Evolutionary conservation across 2,113 vertebrate genomes (phyloP).

Genomic region (Pelodiscus sinensis): DNA sequence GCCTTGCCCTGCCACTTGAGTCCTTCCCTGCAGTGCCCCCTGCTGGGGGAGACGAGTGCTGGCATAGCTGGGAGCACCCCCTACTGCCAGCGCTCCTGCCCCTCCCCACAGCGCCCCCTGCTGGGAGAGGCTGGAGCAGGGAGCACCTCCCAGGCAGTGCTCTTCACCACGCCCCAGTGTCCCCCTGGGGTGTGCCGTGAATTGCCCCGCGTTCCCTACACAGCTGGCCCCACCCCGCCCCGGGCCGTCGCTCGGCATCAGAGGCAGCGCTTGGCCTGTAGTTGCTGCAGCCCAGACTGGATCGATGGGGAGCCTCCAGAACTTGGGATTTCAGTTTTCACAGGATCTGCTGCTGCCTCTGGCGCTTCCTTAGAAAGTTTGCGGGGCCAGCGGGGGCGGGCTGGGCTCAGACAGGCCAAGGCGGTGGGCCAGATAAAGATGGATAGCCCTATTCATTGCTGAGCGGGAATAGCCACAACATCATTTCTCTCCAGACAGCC

Average conservation of each 20-base stretch:
- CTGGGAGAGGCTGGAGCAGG: not conserved
- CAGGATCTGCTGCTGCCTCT: not conserved
- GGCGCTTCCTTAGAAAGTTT: conserved; percentile 16
- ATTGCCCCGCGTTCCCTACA: no score
- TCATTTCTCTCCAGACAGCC: not conserved
- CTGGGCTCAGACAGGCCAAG: fast-evolving
- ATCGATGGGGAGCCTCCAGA: not conserved
- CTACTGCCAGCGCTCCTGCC: not conserved
- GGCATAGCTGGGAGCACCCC: not conserved
- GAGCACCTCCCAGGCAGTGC: not conserved
- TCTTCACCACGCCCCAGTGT: not conserved
- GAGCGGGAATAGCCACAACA: not conserved
- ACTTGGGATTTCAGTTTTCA: not conserved
- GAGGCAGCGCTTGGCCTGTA: not conserved
- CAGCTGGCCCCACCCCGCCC: not conserved
- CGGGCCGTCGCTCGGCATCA: not conserved
- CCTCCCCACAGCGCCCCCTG: not conserved
- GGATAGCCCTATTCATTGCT: conserved; percentile 8
- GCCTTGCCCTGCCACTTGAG: no score
- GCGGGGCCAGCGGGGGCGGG: not conserved
- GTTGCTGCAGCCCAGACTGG: not conserved
- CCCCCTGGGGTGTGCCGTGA: no score
- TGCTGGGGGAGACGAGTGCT: not conserved
- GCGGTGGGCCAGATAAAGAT: conserved; percentile 43
- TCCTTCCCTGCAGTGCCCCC: not conserved